Percentiles rank a stretch among this genome's conserved stretches.
Conservation (phyloP, 2,797 vertebrate genomes). For the Oreochromis mossambicus region DNA sequence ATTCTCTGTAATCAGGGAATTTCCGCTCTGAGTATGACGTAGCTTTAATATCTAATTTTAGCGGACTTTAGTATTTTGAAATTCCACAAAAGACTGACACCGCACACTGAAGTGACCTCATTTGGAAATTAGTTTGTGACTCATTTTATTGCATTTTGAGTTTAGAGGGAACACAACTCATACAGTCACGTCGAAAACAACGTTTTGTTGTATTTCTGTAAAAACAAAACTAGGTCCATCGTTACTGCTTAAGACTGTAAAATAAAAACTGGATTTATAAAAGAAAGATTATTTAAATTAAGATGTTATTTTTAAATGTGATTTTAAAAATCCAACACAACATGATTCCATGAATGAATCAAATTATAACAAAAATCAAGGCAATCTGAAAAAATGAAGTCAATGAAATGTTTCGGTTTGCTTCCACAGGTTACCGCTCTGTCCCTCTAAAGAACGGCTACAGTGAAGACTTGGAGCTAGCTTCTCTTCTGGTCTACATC, state of each 20-base stretch:
- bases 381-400: background rate
- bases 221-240: background rate
- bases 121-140: background rate
- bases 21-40: background rate
- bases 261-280: too few species aligned
- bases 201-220: fast-evolving
- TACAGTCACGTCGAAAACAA: fast-evolving
- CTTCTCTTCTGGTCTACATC: constrained; percentile 89
- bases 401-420: background rate
- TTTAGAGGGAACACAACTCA: background rate
- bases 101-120: background rate
- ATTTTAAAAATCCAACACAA: background rate
- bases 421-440: constrained; percentile 84
- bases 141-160: background rate
- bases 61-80: background rate
- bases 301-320: fast-evolving
- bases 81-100: background rate
- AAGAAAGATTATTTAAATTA: fast-evolving
- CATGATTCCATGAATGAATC: background rate
- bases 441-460: constrained; percentile 93
- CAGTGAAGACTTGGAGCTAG: constrained; percentile 88
- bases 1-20: background rate
- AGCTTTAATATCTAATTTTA: background rate
- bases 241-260: background rate
- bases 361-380: background rate